A percentile compares a stretch with the other conserved stretches of the same genome.
phyloP scores from a whole-genome alignment of 2,797 vertebrate species.

The Pampus argenteus region DNA sequence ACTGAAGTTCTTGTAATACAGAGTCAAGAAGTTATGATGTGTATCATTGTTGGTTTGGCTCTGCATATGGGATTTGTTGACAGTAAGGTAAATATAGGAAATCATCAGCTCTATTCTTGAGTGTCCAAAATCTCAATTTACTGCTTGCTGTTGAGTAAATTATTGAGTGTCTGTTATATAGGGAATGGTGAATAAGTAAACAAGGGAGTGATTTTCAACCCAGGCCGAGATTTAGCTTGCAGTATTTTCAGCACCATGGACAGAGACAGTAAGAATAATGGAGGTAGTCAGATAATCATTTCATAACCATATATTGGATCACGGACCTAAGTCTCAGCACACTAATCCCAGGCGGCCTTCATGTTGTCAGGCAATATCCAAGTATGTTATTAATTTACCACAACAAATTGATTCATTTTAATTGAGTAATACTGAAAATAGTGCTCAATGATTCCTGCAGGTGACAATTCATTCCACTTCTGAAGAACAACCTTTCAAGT shows the following conservation, averaged over 20 bases:
- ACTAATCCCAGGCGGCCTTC: not conserved
- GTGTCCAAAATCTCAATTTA: not conserved
- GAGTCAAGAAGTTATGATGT: not conserved
- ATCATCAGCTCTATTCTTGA: not conserved
- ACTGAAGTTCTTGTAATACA: not conserved
- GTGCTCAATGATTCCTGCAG: constrained; percentile 28
- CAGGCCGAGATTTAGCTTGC: not conserved
- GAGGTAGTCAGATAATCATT: not conserved
- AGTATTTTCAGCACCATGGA: constrained; percentile 30
- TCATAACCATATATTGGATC: not conserved
- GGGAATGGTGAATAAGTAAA: not conserved
- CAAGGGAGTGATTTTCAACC: constrained; percentile 2
- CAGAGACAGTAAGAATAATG: constrained; percentile 8
- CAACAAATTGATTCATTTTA: constrained; percentile 20
- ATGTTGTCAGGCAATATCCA: not conserved
- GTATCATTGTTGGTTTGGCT: not conserved
- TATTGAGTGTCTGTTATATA: not conserved
- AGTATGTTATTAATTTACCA: not conserved
- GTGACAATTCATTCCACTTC: constrained; percentile 22
- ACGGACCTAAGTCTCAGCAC: not conserved
- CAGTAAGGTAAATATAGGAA: not conserved
- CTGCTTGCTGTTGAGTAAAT: not conserved
- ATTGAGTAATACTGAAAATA: constrained; percentile 20
- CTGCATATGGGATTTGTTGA: not conserved
- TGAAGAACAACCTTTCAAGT: constrained; percentile 18